Percentiles rank a stretch among this genome's conserved stretches.
phyloP scores from a whole-genome alignment of 2,888 invertebrate species.

The Ecliptopera silaceata region DNA sequence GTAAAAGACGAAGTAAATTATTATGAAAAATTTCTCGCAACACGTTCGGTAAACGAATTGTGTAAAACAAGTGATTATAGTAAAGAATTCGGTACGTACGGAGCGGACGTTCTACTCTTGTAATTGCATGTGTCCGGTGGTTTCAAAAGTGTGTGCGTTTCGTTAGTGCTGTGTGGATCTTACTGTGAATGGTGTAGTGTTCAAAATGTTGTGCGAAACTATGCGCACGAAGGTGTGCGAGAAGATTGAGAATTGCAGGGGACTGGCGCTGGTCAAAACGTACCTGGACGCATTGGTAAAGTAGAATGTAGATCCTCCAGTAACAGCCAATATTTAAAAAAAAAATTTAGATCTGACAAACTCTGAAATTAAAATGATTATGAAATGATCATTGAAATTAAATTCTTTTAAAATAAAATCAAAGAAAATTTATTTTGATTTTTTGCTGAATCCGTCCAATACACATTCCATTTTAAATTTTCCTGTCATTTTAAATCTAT shows the following conservation, averaged over 20 bases:
- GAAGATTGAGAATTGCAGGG: conserved; percentile 71
- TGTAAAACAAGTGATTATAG: conserved; percentile 31
- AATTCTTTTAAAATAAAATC: too few species aligned
- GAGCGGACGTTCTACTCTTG: conserved; percentile 29
- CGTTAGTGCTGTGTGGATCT: conserved; percentile 43
- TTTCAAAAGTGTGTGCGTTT: conserved; percentile 59
- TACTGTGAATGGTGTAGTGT: conserved; percentile 40
- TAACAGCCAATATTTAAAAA: too few species aligned
- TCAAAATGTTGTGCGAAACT: conserved; percentile 69
- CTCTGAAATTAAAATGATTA: too few species aligned
- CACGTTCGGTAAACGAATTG: conserved; percentile 19
- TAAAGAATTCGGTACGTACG: conserved; percentile 29
- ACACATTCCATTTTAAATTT: too few species aligned
- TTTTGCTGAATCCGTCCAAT: too few species aligned
- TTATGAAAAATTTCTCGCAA: conserved; percentile 31
- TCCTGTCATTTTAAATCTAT: too few species aligned
- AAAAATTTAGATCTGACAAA: too few species aligned
- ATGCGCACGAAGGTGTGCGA: conserved; percentile 71
- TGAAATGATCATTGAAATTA: too few species aligned
- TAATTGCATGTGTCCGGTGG: conserved; percentile 68
- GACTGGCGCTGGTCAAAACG: conserved; percentile 67
- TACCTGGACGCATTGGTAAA: conserved; percentile 70
- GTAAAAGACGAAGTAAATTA: conserved; percentile 22
- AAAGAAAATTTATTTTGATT: too few species aligned
- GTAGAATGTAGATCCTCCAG: background rate